A percentile compares a stretch with the other conserved stretches of the same genome.
phyloP scores from a whole-genome alignment of 2,888 invertebrate genomes.

The Scelioninae gen. 2 region DNA sequence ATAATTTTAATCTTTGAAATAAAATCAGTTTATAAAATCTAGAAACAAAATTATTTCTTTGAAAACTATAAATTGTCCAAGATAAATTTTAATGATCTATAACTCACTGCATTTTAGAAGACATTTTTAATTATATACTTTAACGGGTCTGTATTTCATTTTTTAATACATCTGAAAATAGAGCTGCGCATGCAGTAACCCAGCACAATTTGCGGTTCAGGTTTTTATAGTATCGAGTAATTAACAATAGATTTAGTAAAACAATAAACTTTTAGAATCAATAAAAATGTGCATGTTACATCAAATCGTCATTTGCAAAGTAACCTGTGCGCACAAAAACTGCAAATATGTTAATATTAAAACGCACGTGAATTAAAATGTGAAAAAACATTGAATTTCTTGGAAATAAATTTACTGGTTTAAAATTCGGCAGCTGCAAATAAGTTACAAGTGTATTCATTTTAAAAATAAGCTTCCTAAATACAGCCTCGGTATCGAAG shows the following conservation, averaged over 20 bases:
- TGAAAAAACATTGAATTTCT: not conserved
- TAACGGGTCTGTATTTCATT: slow-evolving; percentile 1
- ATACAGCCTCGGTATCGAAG: slow-evolving; percentile 20
- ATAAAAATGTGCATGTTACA: too few species aligned
- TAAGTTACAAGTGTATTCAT: slow-evolving; percentile 22
- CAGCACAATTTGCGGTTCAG: not conserved
- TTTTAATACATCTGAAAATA: slow-evolving; percentile 1
- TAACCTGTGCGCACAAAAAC: too few species aligned
- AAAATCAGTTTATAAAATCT: too few species aligned
- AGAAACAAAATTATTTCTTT: too few species aligned
- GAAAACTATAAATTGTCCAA: not conserved
- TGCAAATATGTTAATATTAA: too few species aligned
- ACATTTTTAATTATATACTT: slow-evolving; percentile 15
- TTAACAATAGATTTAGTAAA: not conserved
- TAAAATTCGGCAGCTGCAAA: slow-evolving; percentile 21
- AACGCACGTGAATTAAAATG: slow-evolving; percentile 1
- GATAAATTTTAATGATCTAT: slow-evolving; percentile 17
- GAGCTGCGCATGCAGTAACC: not conserved
- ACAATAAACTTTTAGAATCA: not conserved
- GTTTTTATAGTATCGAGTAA: not conserved
- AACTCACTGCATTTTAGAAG: slow-evolving; percentile 16
- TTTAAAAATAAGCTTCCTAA: slow-evolving; percentile 28
- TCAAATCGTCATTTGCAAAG: too few species aligned
- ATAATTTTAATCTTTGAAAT: too few species aligned
- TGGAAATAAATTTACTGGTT: slow-evolving; percentile 5